Conservation (phyloP, 2,888 invertebrate species). For the Parasteatoda lunata region DNA sequence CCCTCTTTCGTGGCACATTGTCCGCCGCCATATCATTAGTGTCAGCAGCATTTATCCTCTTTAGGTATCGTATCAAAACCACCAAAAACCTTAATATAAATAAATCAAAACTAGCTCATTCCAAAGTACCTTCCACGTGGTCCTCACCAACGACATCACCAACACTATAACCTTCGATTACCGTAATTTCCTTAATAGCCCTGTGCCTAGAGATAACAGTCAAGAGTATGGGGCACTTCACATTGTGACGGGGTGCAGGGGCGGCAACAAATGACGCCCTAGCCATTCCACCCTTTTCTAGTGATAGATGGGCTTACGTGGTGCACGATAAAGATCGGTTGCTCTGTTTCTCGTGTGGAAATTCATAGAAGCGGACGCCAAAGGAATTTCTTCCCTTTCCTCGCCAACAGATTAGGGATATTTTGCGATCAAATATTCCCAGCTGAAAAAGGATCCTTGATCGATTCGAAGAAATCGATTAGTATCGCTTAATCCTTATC, state of each 20-base stretch:
- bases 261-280: slow-evolving; percentile 3
- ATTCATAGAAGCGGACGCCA: slow-evolving; percentile 4
- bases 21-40: not conserved
- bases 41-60: slow-evolving; percentile 1
- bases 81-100: slow-evolving; percentile 31
- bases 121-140: slow-evolving; percentile 12
- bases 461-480: slow-evolving; percentile 31
- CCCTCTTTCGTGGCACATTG: not conserved
- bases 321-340: slow-evolving; percentile 33
- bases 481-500: not conserved
- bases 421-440: slow-evolving; percentile 8
- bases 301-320: slow-evolving; percentile 46
- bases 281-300: not conserved
- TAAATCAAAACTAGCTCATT: slow-evolving; percentile 57
- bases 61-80: slow-evolving; percentile 2
- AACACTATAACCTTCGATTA: slow-evolving; percentile 61
- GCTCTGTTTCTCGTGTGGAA: slow-evolving; percentile 44
- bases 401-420: slow-evolving; percentile 22
- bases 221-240: slow-evolving; percentile 32
- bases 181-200: slow-evolving; percentile 67
- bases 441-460: not conserved
- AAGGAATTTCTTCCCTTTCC: too few species aligned
- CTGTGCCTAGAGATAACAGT: slow-evolving; percentile 49
- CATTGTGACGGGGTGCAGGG: slow-evolving; percentile 21
- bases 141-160: slow-evolving; percentile 25